phyloP scores from a whole-genome alignment of 1,140 invertebrate species.

The Solenopsis invicta region DNA sequence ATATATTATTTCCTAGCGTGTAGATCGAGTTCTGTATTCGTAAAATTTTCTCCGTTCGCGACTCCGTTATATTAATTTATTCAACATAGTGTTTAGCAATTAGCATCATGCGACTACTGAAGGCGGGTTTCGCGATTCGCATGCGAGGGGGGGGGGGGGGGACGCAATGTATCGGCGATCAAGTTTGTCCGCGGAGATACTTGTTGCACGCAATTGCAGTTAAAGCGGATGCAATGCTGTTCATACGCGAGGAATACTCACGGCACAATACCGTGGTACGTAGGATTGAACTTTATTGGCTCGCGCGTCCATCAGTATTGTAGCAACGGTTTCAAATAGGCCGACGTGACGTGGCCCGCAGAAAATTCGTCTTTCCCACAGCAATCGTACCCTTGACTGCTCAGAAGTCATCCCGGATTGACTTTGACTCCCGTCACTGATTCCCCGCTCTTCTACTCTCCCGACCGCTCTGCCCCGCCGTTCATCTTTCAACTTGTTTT shows the following conservation, averaged over 20 bases:
- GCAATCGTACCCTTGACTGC: slow-evolving; percentile 23
- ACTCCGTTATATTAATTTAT: slow-evolving; percentile 2
- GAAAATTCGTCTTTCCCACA: slow-evolving; percentile 60
- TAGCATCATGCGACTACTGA: neutral
- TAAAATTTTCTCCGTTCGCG: neutral
- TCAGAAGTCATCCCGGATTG: neutral
- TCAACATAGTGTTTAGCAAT: neutral
- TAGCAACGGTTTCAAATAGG: slow-evolving; percentile 40
- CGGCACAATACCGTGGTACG: slow-evolving; percentile 29
- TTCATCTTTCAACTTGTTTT: neutral
- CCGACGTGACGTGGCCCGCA: slow-evolving; percentile 35
- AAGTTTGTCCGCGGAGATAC: slow-evolving; percentile 22
- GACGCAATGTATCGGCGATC: slow-evolving; percentile 20
- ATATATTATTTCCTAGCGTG: neutral
- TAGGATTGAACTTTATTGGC: slow-evolving; percentile 33
- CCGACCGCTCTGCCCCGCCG: neutral
- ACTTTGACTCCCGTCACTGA: neutral
- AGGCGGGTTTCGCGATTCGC: neutral
- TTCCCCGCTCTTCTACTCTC: neutral
- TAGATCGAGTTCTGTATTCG: neutral
- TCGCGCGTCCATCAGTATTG: neutral
- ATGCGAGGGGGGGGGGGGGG: neutral
- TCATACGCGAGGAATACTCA: slow-evolving; percentile 20
- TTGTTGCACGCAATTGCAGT: slow-evolving; percentile 39
- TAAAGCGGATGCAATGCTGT: neutral